phyloP scores from a whole-genome alignment of 1,140 invertebrate species.

The Globodera ellingtonae region DNA sequence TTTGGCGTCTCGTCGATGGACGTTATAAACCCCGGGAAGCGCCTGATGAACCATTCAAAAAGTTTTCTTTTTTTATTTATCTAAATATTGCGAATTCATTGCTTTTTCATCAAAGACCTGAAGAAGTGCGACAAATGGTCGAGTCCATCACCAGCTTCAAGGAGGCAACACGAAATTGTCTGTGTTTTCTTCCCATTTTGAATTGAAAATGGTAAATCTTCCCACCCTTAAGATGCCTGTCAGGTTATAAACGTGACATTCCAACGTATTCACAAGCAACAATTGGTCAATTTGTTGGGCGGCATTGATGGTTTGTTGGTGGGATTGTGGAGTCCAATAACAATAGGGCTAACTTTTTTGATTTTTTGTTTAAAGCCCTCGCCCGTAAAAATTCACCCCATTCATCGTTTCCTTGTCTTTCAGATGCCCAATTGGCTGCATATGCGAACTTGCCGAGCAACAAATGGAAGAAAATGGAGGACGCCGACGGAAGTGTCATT shows the following conservation, averaged over 20 bases:
- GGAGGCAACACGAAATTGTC: conserved; percentile 89
- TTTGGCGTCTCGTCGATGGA: conserved; percentile 76
- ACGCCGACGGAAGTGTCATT: conserved; percentile 28
- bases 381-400: too few species aligned
- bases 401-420: neutral
- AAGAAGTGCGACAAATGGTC: conserved; percentile 60
- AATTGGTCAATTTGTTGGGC: conserved; percentile 81
- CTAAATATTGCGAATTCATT: neutral
- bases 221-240: conserved; percentile 76
- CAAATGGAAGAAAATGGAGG: conserved; percentile 46
- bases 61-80: conserved; percentile 39
- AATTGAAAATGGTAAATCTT: conserved; percentile 15
- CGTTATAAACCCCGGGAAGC: conserved; percentile 49
- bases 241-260: conserved; percentile 95
- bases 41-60: conserved; percentile 62
- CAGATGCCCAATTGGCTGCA: conserved; percentile 36
- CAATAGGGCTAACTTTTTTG: neutral
- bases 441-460: conserved; percentile 41
- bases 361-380: too few species aligned
- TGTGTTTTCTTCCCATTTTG: conserved; percentile 41
- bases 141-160: conserved; percentile 80
- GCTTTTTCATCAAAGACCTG: neutral
- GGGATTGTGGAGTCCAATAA: neutral
- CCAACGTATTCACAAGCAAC: conserved; percentile 83
- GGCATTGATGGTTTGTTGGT: conserved; percentile 70